Base-by-base conservation (phyloP, 2,888 invertebrate genomes). In the Buathra laborator region DNA sequence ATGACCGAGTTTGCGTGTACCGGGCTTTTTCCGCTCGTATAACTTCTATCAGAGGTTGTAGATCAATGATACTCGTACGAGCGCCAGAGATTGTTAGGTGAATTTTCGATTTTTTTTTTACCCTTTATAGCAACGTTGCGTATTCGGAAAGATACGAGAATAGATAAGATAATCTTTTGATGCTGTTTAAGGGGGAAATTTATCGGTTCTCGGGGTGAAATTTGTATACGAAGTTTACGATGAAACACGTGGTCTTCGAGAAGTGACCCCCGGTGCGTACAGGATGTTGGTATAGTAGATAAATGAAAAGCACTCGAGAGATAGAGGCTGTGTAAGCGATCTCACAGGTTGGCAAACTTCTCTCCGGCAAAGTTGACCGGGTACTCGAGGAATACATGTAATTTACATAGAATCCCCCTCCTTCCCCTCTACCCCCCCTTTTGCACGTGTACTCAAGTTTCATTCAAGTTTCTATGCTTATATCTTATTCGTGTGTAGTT, bases 281-380 rank as follows among this genome's bases (percentile, higher is more conserved):
- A 24, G 19, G 56, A 19, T 56, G 56, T 19, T 9, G 3, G 19
- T 19, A 19, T 10, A 9, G 6, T 9, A 37, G 37, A 37, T 37
- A 56, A 10, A 19, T 24, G 14, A 70, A 48, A 44, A 70, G 32
- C 70, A 53, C 53, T 37, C 37, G 32, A 37, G 37, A 56, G 19
- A 24, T 10, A 56, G 56, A 71, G 19, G 71, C 43, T 64, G 48
- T 43, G 72, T 64, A 66, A 66, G 66, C 67, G 80, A 72, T 80
- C 80, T 53, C 66, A 56, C 71, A 66, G 80, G 80, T 80, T 53
- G 72, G 56, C 51, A 72, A 80, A 80, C 80, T 80, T 72, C 66
- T 72, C 46, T 19, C 7, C 19, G 66, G 48, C 72, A 66, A 80
- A 80, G 80, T 80, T 79, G 80, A 72, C 72, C 80, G 80, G 66